A percentile compares a stretch with the other conserved stretches of the same genome.
phyloP scores from a whole-genome alignment of 2,797 vertebrate genomes.

The Okamejei kenojei region DNA sequence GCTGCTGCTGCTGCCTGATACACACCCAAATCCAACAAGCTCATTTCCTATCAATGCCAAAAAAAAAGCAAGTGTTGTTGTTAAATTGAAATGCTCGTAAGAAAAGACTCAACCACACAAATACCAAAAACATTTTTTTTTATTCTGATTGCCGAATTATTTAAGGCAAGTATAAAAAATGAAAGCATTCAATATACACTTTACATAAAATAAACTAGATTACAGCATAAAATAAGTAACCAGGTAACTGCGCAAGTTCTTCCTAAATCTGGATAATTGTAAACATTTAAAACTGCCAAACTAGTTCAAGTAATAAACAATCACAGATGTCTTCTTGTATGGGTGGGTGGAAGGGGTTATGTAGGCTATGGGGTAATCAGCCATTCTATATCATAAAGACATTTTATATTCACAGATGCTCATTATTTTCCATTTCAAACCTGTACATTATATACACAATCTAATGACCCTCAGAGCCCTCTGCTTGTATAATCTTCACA shows the following conservation, averaged over 20 bases:
- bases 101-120: slow-evolving; percentile 47
- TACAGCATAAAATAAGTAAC: slow-evolving; percentile 81
- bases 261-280: slow-evolving; percentile 83
- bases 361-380: slow-evolving; percentile 73
- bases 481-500: slow-evolving; percentile 85
- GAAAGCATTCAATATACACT: slow-evolving; percentile 84
- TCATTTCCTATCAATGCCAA: background rate
- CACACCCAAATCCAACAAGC: background rate
- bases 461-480: slow-evolving; percentile 75
- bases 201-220: slow-evolving; percentile 82
- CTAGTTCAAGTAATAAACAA: slow-evolving; percentile 94
- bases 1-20: background rate
- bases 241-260: slow-evolving; percentile 82
- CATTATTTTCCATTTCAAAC: slow-evolving; percentile 75
- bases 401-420: slow-evolving; percentile 76
- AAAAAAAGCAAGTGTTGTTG: background rate
- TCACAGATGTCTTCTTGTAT: slow-evolving; percentile 72
- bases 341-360: slow-evolving; percentile 45
- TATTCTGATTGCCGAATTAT: slow-evolving; percentile 97
- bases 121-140: slow-evolving; percentile 62
- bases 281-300: slow-evolving; percentile 90
- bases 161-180: slow-evolving; percentile 99
- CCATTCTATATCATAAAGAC: slow-evolving; percentile 70
- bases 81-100: background rate
- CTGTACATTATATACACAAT: slow-evolving; percentile 93